Evolutionary conservation across 2,888 invertebrate species (phyloP).

Genomic region (Andrena marginata): DNA sequence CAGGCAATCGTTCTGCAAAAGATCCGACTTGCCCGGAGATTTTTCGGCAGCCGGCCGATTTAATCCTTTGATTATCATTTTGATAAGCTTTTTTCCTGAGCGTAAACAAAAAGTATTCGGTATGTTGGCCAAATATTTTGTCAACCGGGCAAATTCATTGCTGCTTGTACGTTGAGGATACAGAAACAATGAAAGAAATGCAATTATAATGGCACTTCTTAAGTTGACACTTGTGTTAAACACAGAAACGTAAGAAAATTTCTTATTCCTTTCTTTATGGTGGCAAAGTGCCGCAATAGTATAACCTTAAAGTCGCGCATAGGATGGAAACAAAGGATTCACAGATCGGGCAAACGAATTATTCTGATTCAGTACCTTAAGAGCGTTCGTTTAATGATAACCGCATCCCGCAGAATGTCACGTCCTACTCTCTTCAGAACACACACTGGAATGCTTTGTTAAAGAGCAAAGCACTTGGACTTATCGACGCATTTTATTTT

Average conservation of each 20-base stretch:
- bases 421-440: background rate
- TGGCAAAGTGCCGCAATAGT: background rate
- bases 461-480: background rate
- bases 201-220: too few relatives aligned
- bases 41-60: background rate
- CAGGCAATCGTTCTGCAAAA: background rate
- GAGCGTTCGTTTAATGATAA: background rate
- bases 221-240: background rate
- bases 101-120: background rate
- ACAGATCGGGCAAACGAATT: background rate
- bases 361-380: background rate
- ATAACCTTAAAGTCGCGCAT: slow-evolving; percentile 27
- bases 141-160: too few relatives aligned
- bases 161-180: too few relatives aligned
- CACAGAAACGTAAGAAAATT: background rate
- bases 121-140: too few relatives aligned
- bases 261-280: background rate
- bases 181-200: too few relatives aligned
- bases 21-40: background rate
- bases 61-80: slow-evolving; percentile 25
- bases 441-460: background rate
- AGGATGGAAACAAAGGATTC: background rate
- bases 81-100: background rate
- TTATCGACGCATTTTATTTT: slow-evolving; percentile 34
- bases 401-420: background rate